phyloP scores from a whole-genome alignment of 2,888 invertebrate genomes.

The Eristalis pertinax region DNA sequence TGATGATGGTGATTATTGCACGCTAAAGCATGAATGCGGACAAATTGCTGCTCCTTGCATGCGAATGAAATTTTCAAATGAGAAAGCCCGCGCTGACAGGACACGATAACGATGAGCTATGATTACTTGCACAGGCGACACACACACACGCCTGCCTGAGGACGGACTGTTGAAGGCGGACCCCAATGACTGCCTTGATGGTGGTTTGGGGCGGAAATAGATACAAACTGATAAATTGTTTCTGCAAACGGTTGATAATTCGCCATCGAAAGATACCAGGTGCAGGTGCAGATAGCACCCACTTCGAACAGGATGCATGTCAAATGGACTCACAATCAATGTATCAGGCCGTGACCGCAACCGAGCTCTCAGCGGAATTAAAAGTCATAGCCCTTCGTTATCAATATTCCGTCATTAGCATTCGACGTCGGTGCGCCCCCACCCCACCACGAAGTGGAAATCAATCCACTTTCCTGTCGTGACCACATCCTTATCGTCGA shows the following conservation, averaged over 20 bases:
- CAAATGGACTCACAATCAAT: not conserved
- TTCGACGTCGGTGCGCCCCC: slow-evolving; percentile 20
- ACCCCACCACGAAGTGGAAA: slow-evolving; percentile 25
- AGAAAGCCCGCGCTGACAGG: slow-evolving; percentile 38
- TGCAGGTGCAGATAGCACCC: too few relatives aligned
- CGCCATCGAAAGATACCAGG: not conserved
- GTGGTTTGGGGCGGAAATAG: not conserved
- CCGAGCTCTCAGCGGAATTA: not conserved
- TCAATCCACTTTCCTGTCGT: slow-evolving; percentile 10
- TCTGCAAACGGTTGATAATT: not conserved
- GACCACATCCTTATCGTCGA: slow-evolving; percentile 53
- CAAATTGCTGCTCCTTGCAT: not conserved
- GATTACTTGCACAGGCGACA: not conserved
- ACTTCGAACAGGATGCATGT: too few relatives aligned
- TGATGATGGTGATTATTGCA: not conserved
- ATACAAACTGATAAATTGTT: not conserved
- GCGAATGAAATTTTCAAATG: slow-evolving; percentile 25
- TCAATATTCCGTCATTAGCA: slow-evolving; percentile 39
- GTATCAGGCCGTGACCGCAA: not conserved
- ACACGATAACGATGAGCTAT: slow-evolving; percentile 37
- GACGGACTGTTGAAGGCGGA: not conserved
- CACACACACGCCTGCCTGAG: not conserved
- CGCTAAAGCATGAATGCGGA: not conserved
- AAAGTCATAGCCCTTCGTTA: slow-evolving; percentile 7
- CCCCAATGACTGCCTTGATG: not conserved